phyloP scores from a whole-genome alignment of 2,113 vertebrate species.

The Promerops cafer region DNA sequence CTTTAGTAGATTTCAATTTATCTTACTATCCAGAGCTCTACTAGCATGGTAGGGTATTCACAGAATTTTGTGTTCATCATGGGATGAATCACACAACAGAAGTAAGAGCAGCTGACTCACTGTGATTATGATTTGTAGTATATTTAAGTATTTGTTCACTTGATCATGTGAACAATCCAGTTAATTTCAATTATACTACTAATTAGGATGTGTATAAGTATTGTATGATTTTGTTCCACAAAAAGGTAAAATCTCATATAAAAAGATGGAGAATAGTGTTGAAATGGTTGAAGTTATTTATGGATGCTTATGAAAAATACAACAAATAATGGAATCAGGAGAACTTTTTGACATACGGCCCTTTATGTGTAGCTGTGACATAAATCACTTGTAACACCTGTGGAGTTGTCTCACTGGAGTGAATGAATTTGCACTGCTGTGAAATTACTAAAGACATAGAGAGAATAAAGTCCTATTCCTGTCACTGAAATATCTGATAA shows the following conservation, averaged over 20 bases:
- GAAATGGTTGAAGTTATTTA: neutral
- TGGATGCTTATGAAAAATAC: neutral
- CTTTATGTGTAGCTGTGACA: neutral
- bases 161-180: neutral
- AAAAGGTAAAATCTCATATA: neutral
- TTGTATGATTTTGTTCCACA: neutral
- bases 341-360: neutral
- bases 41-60: neutral
- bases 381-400: neutral
- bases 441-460: neutral
- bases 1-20: neutral
- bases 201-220: neutral
- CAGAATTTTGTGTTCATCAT: neutral
- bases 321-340: neutral
- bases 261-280: neutral
- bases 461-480: neutral
- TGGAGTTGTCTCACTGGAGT: neutral
- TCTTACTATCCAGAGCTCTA: neutral
- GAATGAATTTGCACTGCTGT: neutral
- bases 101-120: neutral
- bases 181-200: neutral
- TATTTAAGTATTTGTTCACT: neutral
- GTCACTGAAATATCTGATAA: neutral
- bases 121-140: neutral
- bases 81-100: neutral